Evolutionary conservation across 2,797 vertebrate genomes (phyloP).

Genomic region (Apogon talboti): DNA sequence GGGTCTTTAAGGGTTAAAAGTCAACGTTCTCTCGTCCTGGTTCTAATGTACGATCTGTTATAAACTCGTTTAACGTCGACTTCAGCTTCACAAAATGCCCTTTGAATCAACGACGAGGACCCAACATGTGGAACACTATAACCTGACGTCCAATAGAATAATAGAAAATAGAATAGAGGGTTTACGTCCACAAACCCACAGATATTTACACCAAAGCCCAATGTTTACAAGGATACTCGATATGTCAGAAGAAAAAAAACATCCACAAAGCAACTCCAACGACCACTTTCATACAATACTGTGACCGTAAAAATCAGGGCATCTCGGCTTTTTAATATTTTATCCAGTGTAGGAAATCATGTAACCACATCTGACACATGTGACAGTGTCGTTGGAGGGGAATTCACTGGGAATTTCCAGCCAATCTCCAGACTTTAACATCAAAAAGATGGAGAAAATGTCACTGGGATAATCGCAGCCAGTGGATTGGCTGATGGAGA

Average conservation of each 20-base stretch:
- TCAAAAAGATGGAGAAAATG: neutral
- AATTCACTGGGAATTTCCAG: conserved; percentile 5
- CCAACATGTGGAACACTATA: conserved; percentile 43
- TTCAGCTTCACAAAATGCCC: no score
- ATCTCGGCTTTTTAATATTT: neutral
- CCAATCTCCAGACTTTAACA: no score
- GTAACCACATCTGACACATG: neutral
- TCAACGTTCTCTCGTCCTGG: no score
- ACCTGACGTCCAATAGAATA: conserved; percentile 13
- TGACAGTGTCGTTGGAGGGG: neutral
- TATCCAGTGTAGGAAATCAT: neutral
- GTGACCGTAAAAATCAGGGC: neutral
- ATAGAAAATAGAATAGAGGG: conserved; percentile 14
- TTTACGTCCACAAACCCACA: conserved; percentile 33
- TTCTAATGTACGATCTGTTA: no score
- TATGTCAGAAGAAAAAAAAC: neutral
- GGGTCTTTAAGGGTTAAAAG: no score
- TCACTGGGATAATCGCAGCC: neutral
- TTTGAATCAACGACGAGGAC: conserved; percentile 33
- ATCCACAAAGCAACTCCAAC: conserved; percentile 1
- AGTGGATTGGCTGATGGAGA: neutral
- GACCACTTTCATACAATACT: conserved; percentile 12
- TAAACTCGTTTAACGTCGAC: no score
- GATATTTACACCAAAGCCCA: conserved; percentile 19
- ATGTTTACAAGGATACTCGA: conserved; percentile 39